A percentile compares a stretch with the other conserved stretches of the same genome.
Conservation (phyloP, 2,797 vertebrate genomes). For the Sorex maritimensis region DNA sequence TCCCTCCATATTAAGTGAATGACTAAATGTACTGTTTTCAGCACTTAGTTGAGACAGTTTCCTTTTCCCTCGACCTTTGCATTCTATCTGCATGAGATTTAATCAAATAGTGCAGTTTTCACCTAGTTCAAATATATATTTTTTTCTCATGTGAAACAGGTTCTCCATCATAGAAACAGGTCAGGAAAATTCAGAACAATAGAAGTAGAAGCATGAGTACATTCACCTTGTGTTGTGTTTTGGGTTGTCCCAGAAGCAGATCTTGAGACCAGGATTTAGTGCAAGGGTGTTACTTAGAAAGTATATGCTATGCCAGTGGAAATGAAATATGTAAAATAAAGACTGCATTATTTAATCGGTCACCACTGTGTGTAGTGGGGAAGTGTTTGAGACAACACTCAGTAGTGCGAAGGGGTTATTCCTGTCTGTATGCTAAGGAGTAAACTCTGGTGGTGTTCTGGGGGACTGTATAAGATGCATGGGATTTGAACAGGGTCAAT, state of each 20-base stretch:
- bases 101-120: not conserved
- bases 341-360: not conserved
- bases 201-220: not conserved
- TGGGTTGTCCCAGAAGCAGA: not conserved
- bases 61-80: not conserved
- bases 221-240: not conserved
- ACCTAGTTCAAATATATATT: not conserved
- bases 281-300: not conserved
- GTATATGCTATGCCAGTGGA: not conserved
- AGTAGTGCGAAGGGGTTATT: too few relatives aligned
- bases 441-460: too few relatives aligned
- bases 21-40: not conserved
- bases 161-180: not conserved
- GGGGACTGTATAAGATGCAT: too few relatives aligned
- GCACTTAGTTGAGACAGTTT: conserved; percentile 14
- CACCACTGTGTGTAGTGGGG: not conserved
- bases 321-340: not conserved
- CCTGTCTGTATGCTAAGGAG: too few relatives aligned
- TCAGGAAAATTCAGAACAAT: not conserved
- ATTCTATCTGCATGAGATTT: not conserved
- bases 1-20: not conserved
- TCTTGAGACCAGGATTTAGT: not conserved
- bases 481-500: too few relatives aligned
- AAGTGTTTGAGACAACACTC: too few relatives aligned
- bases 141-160: not conserved